Percentiles rank a stretch among this genome's conserved stretches.
Conservation (phyloP, 2,113 vertebrate species). For the Reinhardtius hippoglossoides region DNA sequence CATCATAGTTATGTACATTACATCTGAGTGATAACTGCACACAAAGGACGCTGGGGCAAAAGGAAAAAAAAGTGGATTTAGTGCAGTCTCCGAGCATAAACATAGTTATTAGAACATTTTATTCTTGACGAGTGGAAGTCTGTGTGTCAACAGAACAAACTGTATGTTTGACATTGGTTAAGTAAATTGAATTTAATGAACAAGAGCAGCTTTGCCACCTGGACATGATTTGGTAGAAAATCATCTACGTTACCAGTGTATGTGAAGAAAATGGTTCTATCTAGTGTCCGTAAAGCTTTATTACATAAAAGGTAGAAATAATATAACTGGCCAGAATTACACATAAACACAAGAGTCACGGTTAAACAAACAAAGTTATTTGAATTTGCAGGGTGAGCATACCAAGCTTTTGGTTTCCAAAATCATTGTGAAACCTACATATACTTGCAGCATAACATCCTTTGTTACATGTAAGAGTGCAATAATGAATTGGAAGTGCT, state of each 20-base stretch:
- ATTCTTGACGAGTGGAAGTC: not conserved
- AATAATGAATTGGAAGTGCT: not conserved
- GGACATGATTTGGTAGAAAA: not conserved
- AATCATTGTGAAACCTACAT: not conserved
- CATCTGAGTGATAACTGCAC: not conserved
- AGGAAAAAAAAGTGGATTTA: not conserved
- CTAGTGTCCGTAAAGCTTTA: not conserved
- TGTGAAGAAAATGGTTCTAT: not conserved
- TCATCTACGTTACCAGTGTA: not conserved
- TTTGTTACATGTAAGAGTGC: constrained; percentile 9
- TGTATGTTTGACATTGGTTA: not conserved
- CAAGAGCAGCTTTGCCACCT: not conserved
- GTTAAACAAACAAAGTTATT: too few relatives aligned
- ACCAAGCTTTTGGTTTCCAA: not conserved
- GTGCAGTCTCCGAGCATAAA: not conserved
- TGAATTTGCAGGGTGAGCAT: not conserved
- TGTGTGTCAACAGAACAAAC: not conserved
- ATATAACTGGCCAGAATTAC: not conserved
- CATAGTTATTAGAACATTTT: not conserved
- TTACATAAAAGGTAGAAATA: constrained; percentile 4
- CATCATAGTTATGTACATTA: not conserved
- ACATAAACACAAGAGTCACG: not conserved
- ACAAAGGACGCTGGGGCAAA: not conserved
- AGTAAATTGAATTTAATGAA: not conserved
- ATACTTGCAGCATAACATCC: not conserved